Evolutionary conservation across 1,140 invertebrate genomes (phyloP).

Genomic region (Harlomillsia oculata): DNA sequence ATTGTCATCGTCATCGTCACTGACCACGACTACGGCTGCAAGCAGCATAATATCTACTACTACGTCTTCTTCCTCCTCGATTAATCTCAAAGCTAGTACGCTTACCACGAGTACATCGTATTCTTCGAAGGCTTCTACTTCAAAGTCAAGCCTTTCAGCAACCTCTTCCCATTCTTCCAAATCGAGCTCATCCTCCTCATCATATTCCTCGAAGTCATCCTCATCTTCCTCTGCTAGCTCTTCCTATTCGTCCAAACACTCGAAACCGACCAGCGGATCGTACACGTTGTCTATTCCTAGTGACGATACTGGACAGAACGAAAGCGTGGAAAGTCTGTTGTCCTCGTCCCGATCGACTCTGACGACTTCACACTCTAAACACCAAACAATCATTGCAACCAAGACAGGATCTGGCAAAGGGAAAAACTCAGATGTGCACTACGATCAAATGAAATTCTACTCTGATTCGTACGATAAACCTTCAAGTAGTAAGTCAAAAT

Average conservation of each 20-base stretch:
- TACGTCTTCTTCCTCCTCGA: too few species aligned
- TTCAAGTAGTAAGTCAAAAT: not conserved
- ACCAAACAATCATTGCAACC: conserved; percentile 13
- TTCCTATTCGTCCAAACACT: not conserved
- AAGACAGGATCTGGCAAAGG: not conserved
- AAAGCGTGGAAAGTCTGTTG: conserved; percentile 14
- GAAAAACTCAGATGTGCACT: not conserved
- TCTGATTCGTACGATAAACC: not conserved
- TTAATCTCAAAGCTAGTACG: too few species aligned
- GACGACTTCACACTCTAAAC: not conserved
- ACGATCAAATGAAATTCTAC: conserved; percentile 22
- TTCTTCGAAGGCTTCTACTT: not conserved
- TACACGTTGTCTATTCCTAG: conserved; percentile 19
- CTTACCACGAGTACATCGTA: too few species aligned
- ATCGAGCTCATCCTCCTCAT: not conserved
- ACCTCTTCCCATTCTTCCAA: not conserved
- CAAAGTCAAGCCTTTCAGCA: not conserved
- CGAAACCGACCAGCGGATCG: not conserved
- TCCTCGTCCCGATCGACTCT: not conserved
- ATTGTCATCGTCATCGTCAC: not conserved
- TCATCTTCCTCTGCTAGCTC: conserved; percentile 2
- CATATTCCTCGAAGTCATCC: not conserved
- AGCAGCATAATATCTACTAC: too few species aligned
- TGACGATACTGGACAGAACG: conserved; percentile 19
- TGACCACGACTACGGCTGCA: too few species aligned